phyloP scores from a whole-genome alignment of 2,888 invertebrate species.

The Mechanitis messenoides region DNA sequence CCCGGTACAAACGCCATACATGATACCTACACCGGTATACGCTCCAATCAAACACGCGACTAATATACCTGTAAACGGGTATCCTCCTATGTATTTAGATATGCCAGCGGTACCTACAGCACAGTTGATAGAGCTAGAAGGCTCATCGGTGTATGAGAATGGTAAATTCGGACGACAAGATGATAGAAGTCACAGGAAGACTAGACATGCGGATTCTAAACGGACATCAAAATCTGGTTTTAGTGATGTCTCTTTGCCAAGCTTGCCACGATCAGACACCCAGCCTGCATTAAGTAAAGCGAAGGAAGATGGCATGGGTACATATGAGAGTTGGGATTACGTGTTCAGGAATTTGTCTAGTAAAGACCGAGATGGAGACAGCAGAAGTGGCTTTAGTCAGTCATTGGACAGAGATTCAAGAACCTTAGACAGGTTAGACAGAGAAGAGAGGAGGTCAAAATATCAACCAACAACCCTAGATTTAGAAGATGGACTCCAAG shows the following conservation, averaged over 20 bases:
- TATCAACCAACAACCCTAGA: conserved; percentile 73
- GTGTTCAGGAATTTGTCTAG: conserved; percentile 86
- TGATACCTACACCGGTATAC: conserved; percentile 67
- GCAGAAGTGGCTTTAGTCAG: conserved; percentile 80
- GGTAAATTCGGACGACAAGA: conserved; percentile 55
- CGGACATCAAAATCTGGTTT: conserved; percentile 61
- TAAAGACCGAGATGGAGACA: conserved; percentile 81
- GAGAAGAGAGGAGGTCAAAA: conserved; percentile 62
- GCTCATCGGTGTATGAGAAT: conserved; percentile 62
- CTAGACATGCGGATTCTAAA: conserved; percentile 48
- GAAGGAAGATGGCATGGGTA: conserved; percentile 80
- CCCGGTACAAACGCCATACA: conserved; percentile 66
- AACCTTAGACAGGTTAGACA: conserved; percentile 63
- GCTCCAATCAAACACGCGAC: conserved; percentile 67
- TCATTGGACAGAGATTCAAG: conserved; percentile 66
- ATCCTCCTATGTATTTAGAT: conserved; percentile 54
- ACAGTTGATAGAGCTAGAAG: conserved; percentile 81
- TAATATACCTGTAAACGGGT: conserved; percentile 68
- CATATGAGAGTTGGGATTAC: conserved; percentile 87
- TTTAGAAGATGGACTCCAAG: conserved; percentile 75
- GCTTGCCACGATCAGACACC: conserved; percentile 67
- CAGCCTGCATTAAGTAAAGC: conserved; percentile 72
- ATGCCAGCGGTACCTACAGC: conserved; percentile 79
- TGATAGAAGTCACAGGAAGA: conserved; percentile 47
- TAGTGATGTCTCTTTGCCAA: conserved; percentile 62